phyloP scores from a whole-genome alignment of 2,113 vertebrate species.

The Egretta garzetta region DNA sequence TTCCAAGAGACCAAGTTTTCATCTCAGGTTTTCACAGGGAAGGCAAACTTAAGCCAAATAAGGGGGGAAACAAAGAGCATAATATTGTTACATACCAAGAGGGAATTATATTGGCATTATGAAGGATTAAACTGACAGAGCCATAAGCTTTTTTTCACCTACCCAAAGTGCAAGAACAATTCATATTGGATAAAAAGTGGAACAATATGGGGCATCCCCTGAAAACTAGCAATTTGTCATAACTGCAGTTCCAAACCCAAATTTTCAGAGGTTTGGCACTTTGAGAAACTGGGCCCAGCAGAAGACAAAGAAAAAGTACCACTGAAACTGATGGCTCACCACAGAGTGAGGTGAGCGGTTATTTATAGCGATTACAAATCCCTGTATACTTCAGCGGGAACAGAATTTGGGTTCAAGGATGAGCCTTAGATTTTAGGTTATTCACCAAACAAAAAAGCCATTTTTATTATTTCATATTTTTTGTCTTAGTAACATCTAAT shows the following conservation, averaged over 20 bases:
- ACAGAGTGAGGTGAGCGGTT: rapidly evolving
- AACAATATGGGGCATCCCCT: not conserved
- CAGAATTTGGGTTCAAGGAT: not conserved
- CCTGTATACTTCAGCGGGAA: not conserved
- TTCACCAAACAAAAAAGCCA: not conserved
- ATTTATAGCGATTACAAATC: not conserved
- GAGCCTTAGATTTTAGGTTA: not conserved
- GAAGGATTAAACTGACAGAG: not conserved
- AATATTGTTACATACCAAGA: not conserved
- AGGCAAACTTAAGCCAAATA: not conserved
- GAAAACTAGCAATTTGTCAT: not conserved
- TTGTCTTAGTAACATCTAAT: not conserved
- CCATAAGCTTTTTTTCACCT: not conserved
- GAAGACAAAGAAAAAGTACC: not conserved
- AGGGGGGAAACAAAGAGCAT: not conserved
- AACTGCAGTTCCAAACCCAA: not conserved
- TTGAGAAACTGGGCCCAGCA: not conserved
- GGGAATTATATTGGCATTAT: not conserved
- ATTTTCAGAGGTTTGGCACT: not conserved
- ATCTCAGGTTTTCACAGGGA: not conserved
- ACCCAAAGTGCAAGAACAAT: not conserved
- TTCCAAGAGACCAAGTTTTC: not conserved
- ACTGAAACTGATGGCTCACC: not conserved
- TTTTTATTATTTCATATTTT: not conserved
- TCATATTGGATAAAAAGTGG: not conserved